These are phyloP conservation scores for Mormyrops boulengeri DNA, from an alignment of 2,797 vertebrate species.

Conservation along the genomic window DNA sequence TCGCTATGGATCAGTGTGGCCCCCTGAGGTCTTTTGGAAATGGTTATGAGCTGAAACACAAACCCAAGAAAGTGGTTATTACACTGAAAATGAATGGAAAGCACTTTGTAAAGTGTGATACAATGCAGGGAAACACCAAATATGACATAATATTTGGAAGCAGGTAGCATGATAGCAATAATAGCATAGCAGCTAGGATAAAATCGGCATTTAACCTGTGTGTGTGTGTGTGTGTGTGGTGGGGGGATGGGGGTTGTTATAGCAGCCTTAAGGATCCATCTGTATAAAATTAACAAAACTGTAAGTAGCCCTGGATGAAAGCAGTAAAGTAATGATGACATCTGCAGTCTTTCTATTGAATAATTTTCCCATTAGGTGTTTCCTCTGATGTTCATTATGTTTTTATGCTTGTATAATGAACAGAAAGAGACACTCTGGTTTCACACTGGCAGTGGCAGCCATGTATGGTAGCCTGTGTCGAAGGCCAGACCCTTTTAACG, in stretches of 20 bases:
- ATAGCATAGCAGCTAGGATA: not conserved
- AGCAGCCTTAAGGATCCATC: not conserved
- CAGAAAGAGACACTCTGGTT: not conserved
- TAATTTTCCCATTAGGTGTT: not conserved
- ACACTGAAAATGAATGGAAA: not conserved
- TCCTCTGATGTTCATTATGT: not conserved
- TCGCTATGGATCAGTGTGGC: not conserved
- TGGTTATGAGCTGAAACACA: not conserved
- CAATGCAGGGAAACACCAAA: not conserved
- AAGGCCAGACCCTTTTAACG: slow-evolving; percentile 43
- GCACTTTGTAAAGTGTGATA: not conserved
- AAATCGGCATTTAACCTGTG: not conserved
- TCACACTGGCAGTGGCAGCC: not conserved
- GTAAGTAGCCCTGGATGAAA: not conserved
- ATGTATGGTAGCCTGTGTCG: not conserved
- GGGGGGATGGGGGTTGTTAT: not conserved
- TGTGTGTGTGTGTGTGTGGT: not conserved
- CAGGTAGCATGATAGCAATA: not conserved
- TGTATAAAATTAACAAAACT: not conserved
- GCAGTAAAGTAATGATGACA: not conserved
- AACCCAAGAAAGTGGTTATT: not conserved
- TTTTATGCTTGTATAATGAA: not conserved
- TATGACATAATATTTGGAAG: not conserved
- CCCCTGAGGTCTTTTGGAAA: not conserved
- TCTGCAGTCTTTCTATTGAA: not conserved